These are phyloP conservation scores for Saccostrea cuccullata DNA, from an alignment of 1,140 invertebrate species.

Conservation along the genomic window DNA sequence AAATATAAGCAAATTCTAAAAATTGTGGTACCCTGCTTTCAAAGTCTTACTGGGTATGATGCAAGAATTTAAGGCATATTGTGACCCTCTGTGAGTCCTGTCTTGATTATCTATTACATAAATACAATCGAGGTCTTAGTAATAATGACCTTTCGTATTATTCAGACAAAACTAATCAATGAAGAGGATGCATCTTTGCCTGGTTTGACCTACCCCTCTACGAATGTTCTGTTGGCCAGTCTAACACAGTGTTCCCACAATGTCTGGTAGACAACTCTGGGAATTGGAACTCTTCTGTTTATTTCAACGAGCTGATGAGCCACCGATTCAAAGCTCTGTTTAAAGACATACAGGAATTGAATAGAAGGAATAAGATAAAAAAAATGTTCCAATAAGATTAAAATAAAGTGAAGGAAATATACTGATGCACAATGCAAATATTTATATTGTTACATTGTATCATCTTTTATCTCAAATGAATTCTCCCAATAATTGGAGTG, in stretches of 20 bases:
- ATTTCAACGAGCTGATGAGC: conserved; percentile 83
- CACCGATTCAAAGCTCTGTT: conserved; percentile 45
- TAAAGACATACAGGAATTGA: too few relatives aligned
- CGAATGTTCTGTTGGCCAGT: conserved; percentile 90
- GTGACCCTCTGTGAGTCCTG: too few relatives aligned
- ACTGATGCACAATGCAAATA: too few relatives aligned
- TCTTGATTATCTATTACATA: too few relatives aligned
- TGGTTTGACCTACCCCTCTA: conserved; percentile 88
- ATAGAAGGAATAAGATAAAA: too few relatives aligned
- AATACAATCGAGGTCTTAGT: too few relatives aligned
- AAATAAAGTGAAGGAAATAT: too few relatives aligned
- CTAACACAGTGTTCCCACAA: conserved; percentile 93
- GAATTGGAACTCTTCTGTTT: conserved; percentile 83
- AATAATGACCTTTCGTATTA: not conserved
- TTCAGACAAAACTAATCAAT: not conserved
- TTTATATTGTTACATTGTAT: too few relatives aligned
- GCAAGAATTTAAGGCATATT: not conserved
- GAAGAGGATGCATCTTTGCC: too few relatives aligned
- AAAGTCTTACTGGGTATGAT: not conserved
- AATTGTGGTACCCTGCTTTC: not conserved
- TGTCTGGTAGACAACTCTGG: conserved; percentile 84
- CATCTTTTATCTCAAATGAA: too few relatives aligned
- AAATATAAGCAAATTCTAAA: too few relatives aligned
- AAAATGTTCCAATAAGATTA: too few relatives aligned
- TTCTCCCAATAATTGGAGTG: not conserved